Evolutionary conservation across 1,140 invertebrate genomes (phyloP).

Genomic region (Solen grandis): DNA sequence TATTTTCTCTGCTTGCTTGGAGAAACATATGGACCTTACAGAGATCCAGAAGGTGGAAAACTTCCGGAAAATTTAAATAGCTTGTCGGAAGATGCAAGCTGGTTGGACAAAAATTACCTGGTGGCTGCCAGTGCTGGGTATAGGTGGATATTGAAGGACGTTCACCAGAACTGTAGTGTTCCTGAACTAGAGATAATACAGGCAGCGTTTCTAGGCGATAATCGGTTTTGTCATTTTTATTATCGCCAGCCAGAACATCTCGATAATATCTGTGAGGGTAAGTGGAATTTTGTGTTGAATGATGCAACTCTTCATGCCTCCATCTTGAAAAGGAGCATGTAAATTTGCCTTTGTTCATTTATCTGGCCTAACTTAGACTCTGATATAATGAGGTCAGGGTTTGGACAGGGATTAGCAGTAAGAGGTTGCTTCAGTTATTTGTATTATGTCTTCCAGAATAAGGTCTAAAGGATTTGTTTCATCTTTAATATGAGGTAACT

Average conservation of each 20-base stretch:
- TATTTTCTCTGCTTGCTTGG: slow-evolving; percentile 79
- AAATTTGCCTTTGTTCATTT: too few relatives aligned
- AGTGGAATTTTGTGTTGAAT: not conserved
- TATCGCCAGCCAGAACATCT: slow-evolving; percentile 78
- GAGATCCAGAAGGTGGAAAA: slow-evolving; percentile 55
- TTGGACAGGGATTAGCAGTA: too few relatives aligned
- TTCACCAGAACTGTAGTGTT: slow-evolving; percentile 74
- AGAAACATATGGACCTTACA: slow-evolving; percentile 76
- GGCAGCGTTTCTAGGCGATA: slow-evolving; percentile 72
- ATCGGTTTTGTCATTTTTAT: slow-evolving; percentile 74
- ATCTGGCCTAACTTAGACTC: too few relatives aligned
- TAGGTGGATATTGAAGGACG: slow-evolving; percentile 73
- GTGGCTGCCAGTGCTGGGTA: slow-evolving; percentile 75
- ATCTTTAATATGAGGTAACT: too few relatives aligned
- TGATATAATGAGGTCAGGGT: too few relatives aligned
- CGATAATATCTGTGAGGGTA: slow-evolving; percentile 67
- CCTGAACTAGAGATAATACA: slow-evolving; percentile 79
- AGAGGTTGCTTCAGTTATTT: too few relatives aligned
- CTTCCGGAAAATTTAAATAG: slow-evolving; percentile 57
- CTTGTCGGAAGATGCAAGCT: slow-evolving; percentile 62
- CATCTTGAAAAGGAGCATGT: too few relatives aligned
- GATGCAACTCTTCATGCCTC: too few relatives aligned
- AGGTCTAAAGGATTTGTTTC: too few relatives aligned
- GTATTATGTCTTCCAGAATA: too few relatives aligned
- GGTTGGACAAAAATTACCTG: slow-evolving; percentile 75